phyloP scores from a whole-genome alignment of 2,888 invertebrate genomes.

The Caenorhabditis sp. region DNA sequence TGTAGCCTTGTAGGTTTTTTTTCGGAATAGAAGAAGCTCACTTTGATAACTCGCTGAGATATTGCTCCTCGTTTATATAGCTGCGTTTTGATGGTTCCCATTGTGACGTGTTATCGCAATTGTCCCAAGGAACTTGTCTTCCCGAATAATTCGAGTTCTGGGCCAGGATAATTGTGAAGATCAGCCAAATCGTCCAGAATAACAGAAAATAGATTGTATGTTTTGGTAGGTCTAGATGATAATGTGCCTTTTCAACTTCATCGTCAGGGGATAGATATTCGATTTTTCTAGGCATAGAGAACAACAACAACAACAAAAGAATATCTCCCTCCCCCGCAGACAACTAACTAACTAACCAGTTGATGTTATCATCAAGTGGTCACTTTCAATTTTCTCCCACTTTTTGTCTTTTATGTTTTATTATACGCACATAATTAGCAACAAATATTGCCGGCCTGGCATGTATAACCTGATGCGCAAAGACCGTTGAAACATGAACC shows the following conservation, averaged over 20 bases:
- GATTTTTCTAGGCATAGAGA: neutral
- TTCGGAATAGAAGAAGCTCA: neutral
- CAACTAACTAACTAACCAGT: neutral
- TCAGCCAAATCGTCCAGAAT: slow-evolving; percentile 27
- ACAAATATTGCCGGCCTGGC: slow-evolving; percentile 62
- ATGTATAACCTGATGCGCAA: slow-evolving; percentile 57
- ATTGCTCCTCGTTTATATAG: slow-evolving; percentile 28
- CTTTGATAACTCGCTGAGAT: slow-evolving; percentile 27
- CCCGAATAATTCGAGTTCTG: slow-evolving; percentile 16
- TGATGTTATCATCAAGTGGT: neutral
- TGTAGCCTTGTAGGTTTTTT: neutral
- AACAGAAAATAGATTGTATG: slow-evolving; percentile 22
- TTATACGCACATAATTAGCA: slow-evolving; percentile 30
- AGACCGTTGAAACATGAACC: slow-evolving; percentile 60
- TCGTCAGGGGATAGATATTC: slow-evolving; percentile 11
- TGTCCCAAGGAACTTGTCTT: slow-evolving; percentile 29
- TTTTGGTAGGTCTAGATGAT: slow-evolving; percentile 20
- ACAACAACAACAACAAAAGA: neutral
- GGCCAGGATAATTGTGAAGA: slow-evolving; percentile 11
- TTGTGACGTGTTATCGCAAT: slow-evolving; percentile 31
- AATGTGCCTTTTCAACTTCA: slow-evolving; percentile 27
- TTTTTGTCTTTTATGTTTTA: neutral
- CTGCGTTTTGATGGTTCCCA: slow-evolving; percentile 25
- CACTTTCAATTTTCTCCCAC: neutral
- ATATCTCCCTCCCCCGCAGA: no score